Evolutionary conservation across 2,888 invertebrate species (phyloP).

Genomic region (Sipha maydis): DNA sequence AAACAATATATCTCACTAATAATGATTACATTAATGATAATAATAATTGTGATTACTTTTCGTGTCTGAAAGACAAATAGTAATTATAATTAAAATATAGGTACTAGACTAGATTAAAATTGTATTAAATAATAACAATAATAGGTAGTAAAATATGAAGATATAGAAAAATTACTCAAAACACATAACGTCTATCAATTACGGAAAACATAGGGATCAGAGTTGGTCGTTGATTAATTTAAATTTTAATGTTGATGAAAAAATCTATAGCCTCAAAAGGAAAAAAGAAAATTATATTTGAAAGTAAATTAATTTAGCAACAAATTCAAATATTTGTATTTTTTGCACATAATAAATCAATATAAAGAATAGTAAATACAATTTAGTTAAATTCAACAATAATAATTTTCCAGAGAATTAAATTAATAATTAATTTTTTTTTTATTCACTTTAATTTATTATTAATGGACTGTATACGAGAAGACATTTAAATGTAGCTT

Average conservation of each 20-base stretch:
- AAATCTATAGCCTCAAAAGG: neutral
- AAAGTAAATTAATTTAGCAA: neutral
- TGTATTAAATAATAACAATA: neutral
- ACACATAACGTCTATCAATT: neutral
- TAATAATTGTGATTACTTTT: conserved; percentile 4
- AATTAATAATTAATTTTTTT: too few species aligned
- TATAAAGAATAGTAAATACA: neutral
- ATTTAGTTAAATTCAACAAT: too few species aligned
- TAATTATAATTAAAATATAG: conserved; percentile 34
- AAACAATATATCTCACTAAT: conserved; percentile 51
- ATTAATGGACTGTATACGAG: neutral
- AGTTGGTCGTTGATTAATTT: conserved; percentile 1
- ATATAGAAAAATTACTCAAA: neutral
- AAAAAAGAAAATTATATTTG: neutral
- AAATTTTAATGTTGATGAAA: neutral
- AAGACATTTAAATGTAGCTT: conserved; percentile 1
- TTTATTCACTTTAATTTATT: neutral
- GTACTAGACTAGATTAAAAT: conserved; percentile 53
- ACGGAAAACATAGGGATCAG: conserved; percentile 46
- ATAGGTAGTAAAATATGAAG: conserved; percentile 36
- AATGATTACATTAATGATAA: conserved; percentile 29
- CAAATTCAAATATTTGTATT: neutral
- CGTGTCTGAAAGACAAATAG: conserved; percentile 11
- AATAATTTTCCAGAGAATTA: too few species aligned
- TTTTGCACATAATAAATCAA: neutral